A percentile compares a stretch with the other conserved stretches of the same genome.
Evolutionary conservation across 2,113 vertebrate genomes (phyloP).

Genomic region (Mirounga angustirostris): DNA sequence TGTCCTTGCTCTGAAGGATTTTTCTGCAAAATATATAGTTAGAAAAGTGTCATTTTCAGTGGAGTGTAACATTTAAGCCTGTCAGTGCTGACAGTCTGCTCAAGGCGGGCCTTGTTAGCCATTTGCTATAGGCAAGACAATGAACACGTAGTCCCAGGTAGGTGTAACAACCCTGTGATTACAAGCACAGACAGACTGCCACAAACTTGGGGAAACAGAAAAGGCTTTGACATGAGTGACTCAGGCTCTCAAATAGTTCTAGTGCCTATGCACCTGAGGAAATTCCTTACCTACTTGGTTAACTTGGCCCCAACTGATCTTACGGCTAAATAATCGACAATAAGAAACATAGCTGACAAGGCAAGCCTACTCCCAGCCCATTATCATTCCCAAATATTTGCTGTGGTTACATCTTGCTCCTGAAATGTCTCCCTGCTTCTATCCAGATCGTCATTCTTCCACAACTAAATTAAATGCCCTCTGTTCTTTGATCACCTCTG

Average conservation of each 20-base stretch:
- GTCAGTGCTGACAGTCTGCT: constrained; percentile 3
- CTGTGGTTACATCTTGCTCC: not conserved
- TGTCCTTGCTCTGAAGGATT: constrained; percentile 45
- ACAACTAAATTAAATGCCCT: not conserved
- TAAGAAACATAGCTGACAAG: not conserved
- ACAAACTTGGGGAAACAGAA: not conserved
- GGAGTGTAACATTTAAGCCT: constrained; percentile 26
- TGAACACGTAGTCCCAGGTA: not conserved
- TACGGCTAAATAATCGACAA: not conserved
- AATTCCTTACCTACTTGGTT: not conserved
- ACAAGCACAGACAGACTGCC: not conserved
- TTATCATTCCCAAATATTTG: not conserved
- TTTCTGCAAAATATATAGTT: constrained; percentile 23
- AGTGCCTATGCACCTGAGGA: not conserved
- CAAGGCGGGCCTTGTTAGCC: not conserved
- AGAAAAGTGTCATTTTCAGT: constrained; percentile 15
- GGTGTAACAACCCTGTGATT: not conserved
- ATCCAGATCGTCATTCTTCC: not conserved
- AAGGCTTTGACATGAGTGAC: not conserved
- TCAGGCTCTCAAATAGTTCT: not conserved
- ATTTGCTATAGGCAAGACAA: not conserved
- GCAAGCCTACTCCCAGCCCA: not conserved
- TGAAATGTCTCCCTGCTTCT: not conserved
- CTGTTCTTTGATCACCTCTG: not conserved
- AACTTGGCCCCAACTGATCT: not conserved